phyloP scores from a whole-genome alignment of 2,888 invertebrate genomes.

The Apodemia duryi region DNA sequence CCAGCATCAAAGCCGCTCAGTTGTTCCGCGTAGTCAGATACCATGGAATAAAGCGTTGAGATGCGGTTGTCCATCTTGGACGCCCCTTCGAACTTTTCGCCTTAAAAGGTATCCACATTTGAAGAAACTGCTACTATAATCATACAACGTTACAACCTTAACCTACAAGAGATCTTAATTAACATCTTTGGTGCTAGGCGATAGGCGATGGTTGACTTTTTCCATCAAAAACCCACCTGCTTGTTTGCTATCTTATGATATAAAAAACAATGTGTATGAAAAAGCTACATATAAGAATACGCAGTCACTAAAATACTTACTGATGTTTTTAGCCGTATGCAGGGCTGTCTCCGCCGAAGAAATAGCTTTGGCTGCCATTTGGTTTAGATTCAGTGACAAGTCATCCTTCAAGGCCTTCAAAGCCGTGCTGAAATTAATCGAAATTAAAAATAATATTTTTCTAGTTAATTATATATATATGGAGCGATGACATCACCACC shows the following conservation, averaged over 20 bases:
- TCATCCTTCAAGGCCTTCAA: constrained; percentile 38
- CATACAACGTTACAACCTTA: no score
- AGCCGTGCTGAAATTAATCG: constrained; percentile 34
- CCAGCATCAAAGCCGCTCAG: constrained; percentile 55
- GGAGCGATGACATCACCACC: no score
- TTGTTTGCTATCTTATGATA: no score
- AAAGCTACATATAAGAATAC: no score
- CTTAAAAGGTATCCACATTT: constrained; percentile 34
- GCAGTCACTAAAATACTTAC: constrained; percentile 33
- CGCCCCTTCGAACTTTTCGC: constrained; percentile 47
- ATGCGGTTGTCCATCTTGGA: constrained; percentile 43
- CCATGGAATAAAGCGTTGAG: constrained; percentile 38
- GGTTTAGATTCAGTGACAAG: constrained; percentile 37
- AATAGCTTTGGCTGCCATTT: constrained; percentile 37
- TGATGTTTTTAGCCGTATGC: constrained; percentile 37
- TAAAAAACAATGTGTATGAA: no score
- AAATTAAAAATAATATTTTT: background rate
- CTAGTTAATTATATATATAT: no score
- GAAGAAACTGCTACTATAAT: no score
- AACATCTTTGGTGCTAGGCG: no score
- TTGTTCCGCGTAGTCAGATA: constrained; percentile 52
- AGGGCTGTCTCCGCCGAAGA: constrained; percentile 40
- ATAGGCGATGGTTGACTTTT: no score
- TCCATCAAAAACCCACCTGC: no score
- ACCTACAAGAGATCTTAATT: no score